Conservation (phyloP, 2,888 invertebrate species). For the Hermaeophaga mercurialis region DNA sequence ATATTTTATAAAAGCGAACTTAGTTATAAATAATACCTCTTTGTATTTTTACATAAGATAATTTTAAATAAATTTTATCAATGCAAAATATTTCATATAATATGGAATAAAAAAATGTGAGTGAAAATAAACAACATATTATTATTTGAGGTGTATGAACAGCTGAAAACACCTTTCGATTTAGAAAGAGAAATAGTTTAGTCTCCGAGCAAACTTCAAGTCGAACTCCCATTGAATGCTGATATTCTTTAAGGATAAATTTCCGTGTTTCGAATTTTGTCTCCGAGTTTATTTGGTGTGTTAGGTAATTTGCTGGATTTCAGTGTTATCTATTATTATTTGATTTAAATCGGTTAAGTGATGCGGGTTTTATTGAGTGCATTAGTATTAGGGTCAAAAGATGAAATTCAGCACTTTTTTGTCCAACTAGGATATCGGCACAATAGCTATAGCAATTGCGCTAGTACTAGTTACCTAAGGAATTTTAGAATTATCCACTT, state of each 20-base stretch:
- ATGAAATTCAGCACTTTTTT: not conserved
- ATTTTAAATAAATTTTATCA: no score
- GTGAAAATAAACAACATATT: no score
- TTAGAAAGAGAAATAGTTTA: conserved; percentile 4
- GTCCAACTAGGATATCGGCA: no score
- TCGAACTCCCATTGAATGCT: conserved; percentile 22
- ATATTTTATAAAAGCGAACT: no score
- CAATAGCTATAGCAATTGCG: no score
- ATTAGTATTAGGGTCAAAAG: conserved; percentile 1
- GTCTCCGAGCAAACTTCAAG: conserved; percentile 10
- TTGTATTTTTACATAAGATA: no score
- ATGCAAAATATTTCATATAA: no score
- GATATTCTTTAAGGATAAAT: conserved; percentile 26
- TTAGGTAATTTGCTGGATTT: conserved; percentile 22
- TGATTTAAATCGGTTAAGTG: conserved; percentile 4
- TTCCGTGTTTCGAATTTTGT: conserved; percentile 10
- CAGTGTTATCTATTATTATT: conserved; percentile 7
- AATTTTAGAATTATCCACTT: no score
- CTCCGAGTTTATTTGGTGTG: conserved; percentile 17
- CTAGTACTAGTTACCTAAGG: no score
- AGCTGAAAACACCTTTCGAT: conserved; percentile 8
- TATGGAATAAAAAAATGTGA: no score
- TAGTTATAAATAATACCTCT: no score
- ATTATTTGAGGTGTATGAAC: no score
- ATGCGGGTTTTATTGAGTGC: not conserved